Evolutionary conservation across 2,797 vertebrate species (phyloP), one percentile per base, ranked within the genome.

Genomic region (Hemitrygon akajei): DNA sequence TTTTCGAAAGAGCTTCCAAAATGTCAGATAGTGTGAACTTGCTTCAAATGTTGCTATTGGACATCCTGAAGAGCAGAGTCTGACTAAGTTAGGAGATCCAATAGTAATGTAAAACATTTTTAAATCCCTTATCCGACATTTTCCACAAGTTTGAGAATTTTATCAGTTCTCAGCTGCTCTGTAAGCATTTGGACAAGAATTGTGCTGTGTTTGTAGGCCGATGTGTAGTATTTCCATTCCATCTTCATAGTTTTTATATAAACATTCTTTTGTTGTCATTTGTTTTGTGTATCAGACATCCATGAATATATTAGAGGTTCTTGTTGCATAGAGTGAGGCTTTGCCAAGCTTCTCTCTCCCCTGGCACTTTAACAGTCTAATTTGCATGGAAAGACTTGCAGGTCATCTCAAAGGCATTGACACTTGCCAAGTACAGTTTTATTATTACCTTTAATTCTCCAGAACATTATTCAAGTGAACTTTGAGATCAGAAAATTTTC

Each of bases 21-120:
- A 87, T 87, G 58, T 87, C 58, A 58, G 84, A 34, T 87, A 60
- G 60, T 87, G 84, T 87, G 58, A 87, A 87, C 27, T 30, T 87
- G 84, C 11, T 63, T 63, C 84, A 87, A 58, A 18, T 87, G 58
- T 18, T 87, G n/a, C 60, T 66, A 22, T 87, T 58, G 34, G 58
- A 63, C 58, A 34, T 87, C 30, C 56, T 58, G 11, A 87, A 27
- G 60, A 18, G 47, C 84, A 66, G n/a, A n/a, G 30, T 87, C 58
- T 60, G 84, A 34, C 58, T 34, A 87, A 16, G 58, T 34, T 87
- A 7, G 30, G 30, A 34, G 18, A 16, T 87, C 16, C 63, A 63
- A 30, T 60, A 87, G 6, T 34, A n/a, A 7, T 63, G 58, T 63
- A 20, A 60, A n/a, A 30, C 47, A 27, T 16, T 63, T 60, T 30